A percentile compares a stretch with the other conserved stretches of the same genome.
phyloP scores from a whole-genome alignment of 2,113 vertebrate species.

The Mystacornis crossleyi region DNA sequence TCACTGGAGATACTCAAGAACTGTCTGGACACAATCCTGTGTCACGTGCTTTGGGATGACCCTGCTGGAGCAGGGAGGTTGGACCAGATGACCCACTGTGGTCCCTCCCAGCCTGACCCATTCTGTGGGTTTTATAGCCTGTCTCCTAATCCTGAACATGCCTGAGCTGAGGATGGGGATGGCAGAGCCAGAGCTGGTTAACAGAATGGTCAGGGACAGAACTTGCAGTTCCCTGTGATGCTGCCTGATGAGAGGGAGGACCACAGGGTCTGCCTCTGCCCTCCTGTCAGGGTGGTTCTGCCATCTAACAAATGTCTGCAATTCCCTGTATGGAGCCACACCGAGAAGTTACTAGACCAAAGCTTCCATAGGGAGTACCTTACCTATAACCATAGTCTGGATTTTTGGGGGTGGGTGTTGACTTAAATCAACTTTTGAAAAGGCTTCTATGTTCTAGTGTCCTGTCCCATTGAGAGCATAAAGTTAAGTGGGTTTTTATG shows the following conservation, averaged over 20 bases:
- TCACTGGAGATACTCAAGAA: not conserved
- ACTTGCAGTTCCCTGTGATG: not conserved
- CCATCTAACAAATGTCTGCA: fast-evolving
- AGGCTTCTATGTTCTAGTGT: fast-evolving
- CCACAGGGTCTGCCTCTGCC: not conserved
- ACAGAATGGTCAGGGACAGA: no score
- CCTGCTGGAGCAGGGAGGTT: not conserved
- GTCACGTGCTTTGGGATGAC: not conserved
- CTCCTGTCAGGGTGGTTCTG: not conserved
- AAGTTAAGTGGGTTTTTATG: not conserved
- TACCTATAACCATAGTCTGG: not conserved
- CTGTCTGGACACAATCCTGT: not conserved
- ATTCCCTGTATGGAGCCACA: not conserved
- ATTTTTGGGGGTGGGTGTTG: not conserved
- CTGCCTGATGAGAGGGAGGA: not conserved
- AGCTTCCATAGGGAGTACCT: not conserved
- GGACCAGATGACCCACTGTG: not conserved
- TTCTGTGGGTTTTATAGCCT: not conserved
- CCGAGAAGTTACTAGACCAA: not conserved
- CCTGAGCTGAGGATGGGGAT: not conserved
- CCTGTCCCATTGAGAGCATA: not conserved
- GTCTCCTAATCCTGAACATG: not conserved
- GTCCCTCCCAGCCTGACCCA: not conserved
- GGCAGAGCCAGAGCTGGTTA: not conserved
- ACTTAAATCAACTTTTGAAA: not conserved